Evolutionary conservation across 1,140 invertebrate genomes (phyloP), one percentile per base, ranked within the genome.

Genomic region (Neodiprion fabricii): DNA sequence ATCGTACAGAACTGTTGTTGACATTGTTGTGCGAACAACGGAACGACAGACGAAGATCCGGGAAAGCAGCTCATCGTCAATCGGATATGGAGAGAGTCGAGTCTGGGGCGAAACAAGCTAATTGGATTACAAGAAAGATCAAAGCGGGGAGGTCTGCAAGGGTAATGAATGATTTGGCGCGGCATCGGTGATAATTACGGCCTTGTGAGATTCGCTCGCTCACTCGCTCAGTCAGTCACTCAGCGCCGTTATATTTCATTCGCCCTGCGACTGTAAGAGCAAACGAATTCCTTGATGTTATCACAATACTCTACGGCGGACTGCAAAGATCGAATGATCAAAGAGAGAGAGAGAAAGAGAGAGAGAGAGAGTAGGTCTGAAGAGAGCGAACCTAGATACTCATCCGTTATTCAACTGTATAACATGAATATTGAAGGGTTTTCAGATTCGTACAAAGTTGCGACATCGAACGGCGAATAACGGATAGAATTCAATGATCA

Each of bases 71-170:
- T 9, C n/a, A 23, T 48, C 7, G 40, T n/a, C n/a, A 12, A 47
- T 40, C 17, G 28, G 17, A 28, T 28, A 28, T 40, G 28, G 28
- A 40, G 28, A 40, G 28, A 40, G 1, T 40, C 14, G 69, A 40
- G 48, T 71, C n/a, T 17, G 48, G 65, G 48, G 68, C 48, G 71
- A 74, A 74, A 48, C 70, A 71, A 74, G 74, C 74, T 74, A 74
- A 74, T 74, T 74, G 71, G 70, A 74, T 74, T 71, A 69, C 69
- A 74, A 61, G 17, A 21, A 53, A 74, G 74, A 71, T 74, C 74
- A 74, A 74, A 74, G 74, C 67, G 67, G 73, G 65, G 70, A 74
- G 70, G n/a, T 17, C 74, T 66, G 74, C 67, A 28, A 53, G 67
- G 66, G 67, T 74, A 71, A 74, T 70, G 67, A 74, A 74, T 66